phyloP scores from a whole-genome alignment of 2,113 vertebrate genomes.

The Rhinopomastus cyanomelas region DNA sequence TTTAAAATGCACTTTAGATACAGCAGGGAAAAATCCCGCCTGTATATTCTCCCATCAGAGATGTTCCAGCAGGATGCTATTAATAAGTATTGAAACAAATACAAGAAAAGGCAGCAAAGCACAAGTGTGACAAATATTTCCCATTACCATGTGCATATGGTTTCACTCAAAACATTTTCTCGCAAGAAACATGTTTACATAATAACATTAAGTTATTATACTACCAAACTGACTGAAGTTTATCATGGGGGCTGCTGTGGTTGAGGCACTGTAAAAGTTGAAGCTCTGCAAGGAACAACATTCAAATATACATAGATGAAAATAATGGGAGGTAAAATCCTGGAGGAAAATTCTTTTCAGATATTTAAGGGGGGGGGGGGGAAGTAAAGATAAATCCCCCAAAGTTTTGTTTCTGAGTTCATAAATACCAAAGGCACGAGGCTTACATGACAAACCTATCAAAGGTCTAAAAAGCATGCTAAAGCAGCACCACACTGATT shows the following conservation, averaged over 20 bases:
- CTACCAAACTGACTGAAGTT: background rate
- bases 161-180: conserved; percentile 24
- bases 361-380: background rate
- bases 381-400: background rate
- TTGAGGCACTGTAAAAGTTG: background rate
- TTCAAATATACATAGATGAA: background rate
- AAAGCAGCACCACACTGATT: too few species aligned
- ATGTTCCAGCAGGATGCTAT: conserved; percentile 8
- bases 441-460: too few species aligned
- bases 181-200: conserved; percentile 9
- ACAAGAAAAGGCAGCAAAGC: conserved; percentile 25
- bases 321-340: background rate
- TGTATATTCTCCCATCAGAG: background rate
- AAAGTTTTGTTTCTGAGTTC: background rate
- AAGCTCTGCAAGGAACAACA: background rate
- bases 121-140: conserved; percentile 37
- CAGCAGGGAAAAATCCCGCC: background rate
- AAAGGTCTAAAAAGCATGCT: too few species aligned
- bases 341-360: background rate
- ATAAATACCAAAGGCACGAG: background rate
- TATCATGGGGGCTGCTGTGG: background rate
- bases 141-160: conserved; percentile 21
- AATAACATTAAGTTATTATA: background rate
- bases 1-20: background rate
- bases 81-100: conserved; percentile 42